These are phyloP conservation scores for Melanostigma gelatinosum DNA, from an alignment of 2,113 vertebrate genomes.

Conservation along the genomic window DNA sequence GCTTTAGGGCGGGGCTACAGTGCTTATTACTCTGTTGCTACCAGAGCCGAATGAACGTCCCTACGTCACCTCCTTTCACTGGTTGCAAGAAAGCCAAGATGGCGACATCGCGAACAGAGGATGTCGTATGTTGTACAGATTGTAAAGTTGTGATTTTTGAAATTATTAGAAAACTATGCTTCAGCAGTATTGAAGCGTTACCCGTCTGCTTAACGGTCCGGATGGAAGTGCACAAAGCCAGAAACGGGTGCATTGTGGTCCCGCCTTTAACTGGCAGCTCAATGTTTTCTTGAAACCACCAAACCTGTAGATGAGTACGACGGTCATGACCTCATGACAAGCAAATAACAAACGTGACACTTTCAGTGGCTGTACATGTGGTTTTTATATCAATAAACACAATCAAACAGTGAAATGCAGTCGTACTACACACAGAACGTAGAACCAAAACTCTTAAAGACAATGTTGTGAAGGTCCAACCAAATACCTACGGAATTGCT, in stretches of 20 bases:
- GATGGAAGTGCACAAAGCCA: background rate
- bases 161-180: background rate
- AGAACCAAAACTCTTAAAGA: slow-evolving; percentile 30
- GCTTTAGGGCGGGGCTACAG: too few species aligned
- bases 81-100: too few species aligned
- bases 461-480: slow-evolving; percentile 26
- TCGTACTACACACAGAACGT: slow-evolving; percentile 26
- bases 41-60: too few species aligned
- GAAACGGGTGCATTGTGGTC: background rate
- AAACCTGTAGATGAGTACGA: background rate
- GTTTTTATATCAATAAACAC: slow-evolving; percentile 64
- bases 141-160: background rate
- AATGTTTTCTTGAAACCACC: background rate
- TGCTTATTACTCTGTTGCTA: too few species aligned
- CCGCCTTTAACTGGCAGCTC: background rate
- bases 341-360: slow-evolving; percentile 3
- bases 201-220: too few species aligned
- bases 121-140: too few species aligned
- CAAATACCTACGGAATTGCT: slow-evolving; percentile 13
- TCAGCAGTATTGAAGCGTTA: background rate
- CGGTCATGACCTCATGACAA: background rate
- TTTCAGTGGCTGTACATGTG: slow-evolving; percentile 54
- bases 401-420: slow-evolving; percentile 52
- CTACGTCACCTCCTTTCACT: too few species aligned
- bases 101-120: too few species aligned